Conservation (phyloP, 64 coral and sea anemone genomes). For the Pachyseris speciosa region DNA sequence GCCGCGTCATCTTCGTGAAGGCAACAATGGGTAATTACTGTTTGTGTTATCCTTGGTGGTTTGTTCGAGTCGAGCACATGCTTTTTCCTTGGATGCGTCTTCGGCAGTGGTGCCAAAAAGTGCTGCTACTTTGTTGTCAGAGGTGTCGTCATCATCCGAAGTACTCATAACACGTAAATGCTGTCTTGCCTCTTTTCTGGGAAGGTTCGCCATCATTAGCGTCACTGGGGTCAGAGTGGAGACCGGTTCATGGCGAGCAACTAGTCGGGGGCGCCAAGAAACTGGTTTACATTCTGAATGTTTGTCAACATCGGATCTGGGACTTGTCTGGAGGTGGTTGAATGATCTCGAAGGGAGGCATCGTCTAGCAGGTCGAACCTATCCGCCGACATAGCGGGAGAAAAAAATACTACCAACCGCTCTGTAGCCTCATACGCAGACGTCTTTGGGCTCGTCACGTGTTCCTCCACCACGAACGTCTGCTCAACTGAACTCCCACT, state of each 20-base stretch:
- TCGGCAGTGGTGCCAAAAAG: background rate
- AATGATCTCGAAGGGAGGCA: no score
- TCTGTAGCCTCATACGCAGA: no score
- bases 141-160: background rate
- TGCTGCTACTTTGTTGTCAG: background rate
- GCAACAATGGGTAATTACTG: background rate
- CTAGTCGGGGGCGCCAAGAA: background rate
- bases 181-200: background rate
- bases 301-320: no score
- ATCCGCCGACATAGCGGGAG: no score
- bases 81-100: background rate
- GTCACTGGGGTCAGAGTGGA: background rate
- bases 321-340: no score
- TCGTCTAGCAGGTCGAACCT: no score
- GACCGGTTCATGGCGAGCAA: background rate
- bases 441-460: no score
- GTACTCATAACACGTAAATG: background rate
- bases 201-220: background rate
- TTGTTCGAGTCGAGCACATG: conserved; percentile 11
- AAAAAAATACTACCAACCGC: no score
- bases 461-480: no score
- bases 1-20: background rate
- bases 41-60: no score
- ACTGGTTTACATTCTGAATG: background rate
- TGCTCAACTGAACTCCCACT: no score